These are phyloP conservation scores for Nephrotoma guestfalica DNA, from an alignment of 2,888 invertebrate species.

Conservation along the genomic window DNA sequence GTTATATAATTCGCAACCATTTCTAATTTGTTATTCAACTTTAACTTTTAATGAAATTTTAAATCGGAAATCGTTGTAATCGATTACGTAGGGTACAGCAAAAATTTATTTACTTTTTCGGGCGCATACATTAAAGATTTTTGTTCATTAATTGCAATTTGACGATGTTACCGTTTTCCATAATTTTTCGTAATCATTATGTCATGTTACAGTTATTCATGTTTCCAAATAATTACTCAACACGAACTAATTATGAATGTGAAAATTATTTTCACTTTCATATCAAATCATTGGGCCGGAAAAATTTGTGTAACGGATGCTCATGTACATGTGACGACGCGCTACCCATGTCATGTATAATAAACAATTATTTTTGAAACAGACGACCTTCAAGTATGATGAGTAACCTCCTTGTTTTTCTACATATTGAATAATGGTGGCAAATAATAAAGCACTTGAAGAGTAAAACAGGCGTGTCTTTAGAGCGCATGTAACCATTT, in stretches of 20 bases:
- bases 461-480: not conserved
- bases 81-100: not conserved
- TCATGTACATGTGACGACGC: not conserved
- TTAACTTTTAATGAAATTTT: not conserved
- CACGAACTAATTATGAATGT: not conserved
- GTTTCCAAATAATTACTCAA: not conserved
- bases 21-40: not conserved
- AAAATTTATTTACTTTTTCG: not conserved
- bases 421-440: not conserved
- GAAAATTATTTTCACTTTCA: not conserved
- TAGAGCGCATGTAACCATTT: not conserved
- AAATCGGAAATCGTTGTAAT: not conserved
- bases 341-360: not conserved
- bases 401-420: not conserved
- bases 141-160: not conserved
- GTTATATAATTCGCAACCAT: not conserved
- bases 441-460: not conserved
- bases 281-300: not conserved
- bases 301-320: not conserved
- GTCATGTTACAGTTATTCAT: not conserved
- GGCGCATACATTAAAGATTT: not conserved
- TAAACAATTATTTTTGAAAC: not conserved
- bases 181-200: not conserved
- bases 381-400: not conserved
- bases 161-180: not conserved